Percentiles rank a stretch among this genome's conserved stretches.
phyloP scores from a whole-genome alignment of 2,797 vertebrate species.

The Syndactyla subalaris region DNA sequence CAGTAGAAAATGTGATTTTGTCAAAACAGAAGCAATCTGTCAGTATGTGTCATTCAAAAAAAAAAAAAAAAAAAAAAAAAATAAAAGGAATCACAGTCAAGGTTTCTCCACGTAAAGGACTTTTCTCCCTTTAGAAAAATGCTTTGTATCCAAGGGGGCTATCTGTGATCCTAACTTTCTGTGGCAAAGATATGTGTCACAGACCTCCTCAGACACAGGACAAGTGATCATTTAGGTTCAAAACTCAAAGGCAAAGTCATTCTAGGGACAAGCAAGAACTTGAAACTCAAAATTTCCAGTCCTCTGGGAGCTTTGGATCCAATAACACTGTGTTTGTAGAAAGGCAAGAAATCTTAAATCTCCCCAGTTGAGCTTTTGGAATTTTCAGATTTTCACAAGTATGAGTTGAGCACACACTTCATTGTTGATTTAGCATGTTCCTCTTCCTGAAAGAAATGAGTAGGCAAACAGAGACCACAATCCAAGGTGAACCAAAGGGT shows the following conservation, averaged over 20 bases:
- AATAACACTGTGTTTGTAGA: not conserved
- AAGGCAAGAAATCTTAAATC: not conserved
- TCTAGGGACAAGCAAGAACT: not conserved
- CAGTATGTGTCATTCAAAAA: not conserved
- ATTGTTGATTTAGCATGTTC: not conserved
- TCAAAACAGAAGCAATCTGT: not conserved
- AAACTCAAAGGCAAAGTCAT: not conserved
- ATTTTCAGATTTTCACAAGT: not conserved
- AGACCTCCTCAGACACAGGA: not conserved
- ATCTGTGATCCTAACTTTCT: not conserved
- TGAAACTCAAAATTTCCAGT: not conserved
- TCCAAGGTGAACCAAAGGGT: not conserved
- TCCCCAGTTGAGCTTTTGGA: not conserved
- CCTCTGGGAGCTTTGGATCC: not conserved
- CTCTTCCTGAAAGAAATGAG: not conserved
- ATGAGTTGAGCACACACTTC: not conserved
- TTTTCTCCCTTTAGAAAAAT: not conserved
- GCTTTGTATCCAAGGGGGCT: not conserved
- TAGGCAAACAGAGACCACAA: not conserved
- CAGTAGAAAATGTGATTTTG: not conserved
- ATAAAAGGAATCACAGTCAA: not conserved
- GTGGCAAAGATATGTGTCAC: not conserved
- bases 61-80: accelerated
- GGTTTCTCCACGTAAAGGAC: not conserved
- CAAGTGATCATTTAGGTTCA: not conserved